Conservation (phyloP, 2,888 invertebrate genomes). For the Noctuana brunneofusca region DNA sequence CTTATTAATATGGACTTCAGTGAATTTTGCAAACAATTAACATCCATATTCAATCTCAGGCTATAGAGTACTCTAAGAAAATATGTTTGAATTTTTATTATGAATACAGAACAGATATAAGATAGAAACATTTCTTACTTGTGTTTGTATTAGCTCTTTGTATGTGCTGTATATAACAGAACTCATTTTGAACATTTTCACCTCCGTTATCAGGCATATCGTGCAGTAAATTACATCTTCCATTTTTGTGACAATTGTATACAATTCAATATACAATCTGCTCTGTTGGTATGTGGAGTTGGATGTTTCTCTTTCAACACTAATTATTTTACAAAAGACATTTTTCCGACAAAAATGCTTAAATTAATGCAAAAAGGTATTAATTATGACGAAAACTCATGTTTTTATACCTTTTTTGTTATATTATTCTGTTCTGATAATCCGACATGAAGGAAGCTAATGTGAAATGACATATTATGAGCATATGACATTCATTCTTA, state of each 20-base stretch:
- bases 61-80: no score
- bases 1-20: no score
- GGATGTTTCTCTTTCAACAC: neutral
- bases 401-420: no score
- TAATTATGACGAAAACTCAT: neutral
- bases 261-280: neutral
- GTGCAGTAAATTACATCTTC: slow-evolving; percentile 7
- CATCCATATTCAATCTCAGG: no score
- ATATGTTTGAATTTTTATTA: no score
- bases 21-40: no score
- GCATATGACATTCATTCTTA: no score
- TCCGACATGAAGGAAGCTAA: no score
- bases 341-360: neutral
- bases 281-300: neutral
- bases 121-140: slow-evolving; percentile 1
- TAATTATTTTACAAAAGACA: neutral
- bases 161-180: neutral
- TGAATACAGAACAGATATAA: neutral
- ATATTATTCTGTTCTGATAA: no score
- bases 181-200: slow-evolving; percentile 11
- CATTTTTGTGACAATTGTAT: neutral
- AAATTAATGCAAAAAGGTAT: neutral
- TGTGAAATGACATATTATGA: no score
- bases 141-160: neutral
- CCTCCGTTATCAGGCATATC: slow-evolving; percentile 4